Evolutionary conservation across 2,113 vertebrate species (phyloP), one percentile per base, ranked within the genome.

Genomic region (Puma concolor): DNA sequence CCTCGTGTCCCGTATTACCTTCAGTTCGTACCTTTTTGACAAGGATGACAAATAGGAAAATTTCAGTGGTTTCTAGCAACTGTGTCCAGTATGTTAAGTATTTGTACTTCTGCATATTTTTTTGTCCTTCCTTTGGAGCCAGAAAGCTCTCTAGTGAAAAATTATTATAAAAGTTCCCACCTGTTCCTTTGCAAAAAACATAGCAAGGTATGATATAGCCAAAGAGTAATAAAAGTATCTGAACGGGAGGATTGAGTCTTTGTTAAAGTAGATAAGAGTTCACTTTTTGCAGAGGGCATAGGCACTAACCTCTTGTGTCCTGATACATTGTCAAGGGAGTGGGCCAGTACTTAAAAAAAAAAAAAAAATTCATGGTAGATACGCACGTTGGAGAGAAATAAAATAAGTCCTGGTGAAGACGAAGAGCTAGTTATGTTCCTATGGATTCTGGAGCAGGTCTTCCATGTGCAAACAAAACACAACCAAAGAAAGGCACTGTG

Each of bases 181-280:
- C 7, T 81, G 7, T 87, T 82, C 36, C 4, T 86, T 96, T 92
- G 25, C 19, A 66, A 63, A 63, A 88, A 88, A 41, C n/a, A 41
- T 21, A 76, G 74, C 5, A 74, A 77, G 31, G 88, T 84, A 19
- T 16, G 29, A 8, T 90, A 21, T 69, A 44, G 50, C 16, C n/a
- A 71, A 60, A 79, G 71, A 77, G 36, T 88, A 81, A 57, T 25
- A 41, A 71, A 83, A 91, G 12, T 60, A 66, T 33, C 33, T 76
- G 19, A 81, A 71, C 9, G 17, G 27, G 38, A 79, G 16, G 48
- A 64, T 48, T 52, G 29, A 77, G 15, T 77, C 17, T 21, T 82
- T 74, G 50, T 91, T 96, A 74, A 67, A 90, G 48, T 54, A n/a
- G 44, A 54, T 93, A 83, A 82, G 44, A 72, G 69, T 80, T 89